Percentiles rank a stretch among this genome's conserved stretches.
These are phyloP conservation scores for Gopherus flavomarginatus DNA, from an alignment of 2,113 vertebrate genomes.

Conservation along the genomic window DNA sequence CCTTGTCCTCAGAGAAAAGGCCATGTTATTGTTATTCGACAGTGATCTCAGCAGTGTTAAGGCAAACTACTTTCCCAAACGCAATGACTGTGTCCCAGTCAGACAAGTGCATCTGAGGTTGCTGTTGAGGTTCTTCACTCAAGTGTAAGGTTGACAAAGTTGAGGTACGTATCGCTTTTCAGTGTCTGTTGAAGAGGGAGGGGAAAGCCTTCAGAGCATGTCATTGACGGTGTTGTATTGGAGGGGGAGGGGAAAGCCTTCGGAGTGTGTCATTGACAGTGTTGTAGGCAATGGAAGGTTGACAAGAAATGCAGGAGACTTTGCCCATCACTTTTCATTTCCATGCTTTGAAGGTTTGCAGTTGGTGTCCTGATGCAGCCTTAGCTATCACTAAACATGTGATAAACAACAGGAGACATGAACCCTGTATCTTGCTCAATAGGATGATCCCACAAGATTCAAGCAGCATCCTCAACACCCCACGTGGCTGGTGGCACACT, in stretches of 20 bases:
- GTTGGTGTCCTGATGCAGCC: neutral
- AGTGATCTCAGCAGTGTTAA: neutral
- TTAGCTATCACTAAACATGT: neutral
- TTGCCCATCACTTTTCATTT: neutral
- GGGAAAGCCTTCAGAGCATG: neutral
- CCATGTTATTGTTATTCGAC: neutral
- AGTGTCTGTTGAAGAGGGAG: neutral
- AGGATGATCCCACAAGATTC: neutral
- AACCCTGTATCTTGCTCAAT: neutral
- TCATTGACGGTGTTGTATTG: accelerated
- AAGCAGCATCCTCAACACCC: neutral
- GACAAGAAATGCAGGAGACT: neutral
- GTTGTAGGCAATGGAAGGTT: neutral
- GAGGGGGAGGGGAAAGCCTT: neutral
- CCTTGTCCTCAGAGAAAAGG: neutral
- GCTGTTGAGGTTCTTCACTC: neutral
- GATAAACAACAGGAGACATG: neutral
- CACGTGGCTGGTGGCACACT: accelerated
- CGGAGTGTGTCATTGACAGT: accelerated
- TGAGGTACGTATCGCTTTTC: too few relatives aligned
- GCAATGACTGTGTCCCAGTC: neutral
- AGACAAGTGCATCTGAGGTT: neutral
- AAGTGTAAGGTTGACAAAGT: too few relatives aligned
- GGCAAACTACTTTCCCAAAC: neutral
- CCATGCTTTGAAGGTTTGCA: neutral